Percentiles rank a stretch among this genome's conserved stretches.
Conservation (phyloP, 2,797 vertebrate genomes). For the Characodon lateralis region DNA sequence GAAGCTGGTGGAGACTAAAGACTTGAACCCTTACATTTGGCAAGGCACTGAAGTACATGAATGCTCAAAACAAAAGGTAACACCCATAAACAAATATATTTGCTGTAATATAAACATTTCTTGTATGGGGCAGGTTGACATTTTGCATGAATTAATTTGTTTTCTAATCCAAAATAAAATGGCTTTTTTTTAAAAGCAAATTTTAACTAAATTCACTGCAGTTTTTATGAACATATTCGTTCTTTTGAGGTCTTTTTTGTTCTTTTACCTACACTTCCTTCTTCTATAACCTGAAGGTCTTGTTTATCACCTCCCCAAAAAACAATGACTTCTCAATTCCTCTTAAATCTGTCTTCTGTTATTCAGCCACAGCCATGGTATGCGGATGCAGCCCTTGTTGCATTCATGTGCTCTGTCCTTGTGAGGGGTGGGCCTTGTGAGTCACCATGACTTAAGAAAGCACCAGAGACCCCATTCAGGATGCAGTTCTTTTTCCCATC, state of each 20-base stretch:
- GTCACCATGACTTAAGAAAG: conserved; percentile 48
- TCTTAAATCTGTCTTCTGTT: conserved; percentile 72
- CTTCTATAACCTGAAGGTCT: conserved; percentile 58
- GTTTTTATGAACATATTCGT: conserved; percentile 59
- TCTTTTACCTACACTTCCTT: conserved; percentile 38
- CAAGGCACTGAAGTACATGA: background rate
- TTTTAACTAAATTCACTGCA: conserved; percentile 22
- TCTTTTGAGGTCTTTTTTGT: conserved; percentile 32
- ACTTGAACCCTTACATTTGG: background rate
- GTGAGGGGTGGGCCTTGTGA: conserved; percentile 36
- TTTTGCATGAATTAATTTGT: background rate
- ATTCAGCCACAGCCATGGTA: conserved; percentile 47
- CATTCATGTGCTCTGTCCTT: conserved; percentile 51
- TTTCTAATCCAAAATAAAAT: conserved; percentile 4
- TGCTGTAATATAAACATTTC: background rate
- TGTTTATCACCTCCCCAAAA: conserved; percentile 53
- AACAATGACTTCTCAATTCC: conserved; percentile 58
- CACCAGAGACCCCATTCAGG: conserved; percentile 36
- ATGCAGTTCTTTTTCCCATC: conserved; percentile 43
- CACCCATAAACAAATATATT: background rate
- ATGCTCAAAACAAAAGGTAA: background rate
- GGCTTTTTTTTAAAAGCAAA: background rate
- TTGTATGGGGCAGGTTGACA: background rate
- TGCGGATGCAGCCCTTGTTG: conserved; percentile 54
- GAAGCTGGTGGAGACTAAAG: background rate